Percentiles rank a stretch among this genome's conserved stretches.
Evolutionary conservation across 2,797 vertebrate genomes (phyloP).

Genomic region (Acropternis orthonyx): DNA sequence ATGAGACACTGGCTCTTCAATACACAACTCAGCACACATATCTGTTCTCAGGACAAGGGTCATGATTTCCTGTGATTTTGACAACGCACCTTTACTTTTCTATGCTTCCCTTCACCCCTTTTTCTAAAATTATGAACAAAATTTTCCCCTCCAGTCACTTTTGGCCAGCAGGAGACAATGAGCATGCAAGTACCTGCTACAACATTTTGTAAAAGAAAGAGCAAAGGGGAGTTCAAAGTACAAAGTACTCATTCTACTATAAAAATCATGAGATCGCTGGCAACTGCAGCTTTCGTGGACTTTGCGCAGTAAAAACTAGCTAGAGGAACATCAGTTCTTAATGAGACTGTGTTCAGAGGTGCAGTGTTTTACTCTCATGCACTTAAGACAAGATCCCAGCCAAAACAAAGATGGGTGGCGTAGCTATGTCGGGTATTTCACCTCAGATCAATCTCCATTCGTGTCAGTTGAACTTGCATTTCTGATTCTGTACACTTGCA

Average conservation of each 20-base stretch:
- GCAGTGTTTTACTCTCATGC: neutral
- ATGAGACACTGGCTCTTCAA: neutral
- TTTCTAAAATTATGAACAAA: neutral
- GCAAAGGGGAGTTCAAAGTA: neutral
- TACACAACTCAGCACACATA: neutral
- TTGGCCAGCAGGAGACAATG: neutral
- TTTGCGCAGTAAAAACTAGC: neutral
- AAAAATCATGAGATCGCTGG: neutral
- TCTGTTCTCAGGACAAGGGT: neutral
- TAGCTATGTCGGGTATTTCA: neutral
- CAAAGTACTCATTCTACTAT: neutral
- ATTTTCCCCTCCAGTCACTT: neutral
- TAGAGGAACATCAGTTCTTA: neutral
- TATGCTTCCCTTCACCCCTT: neutral
- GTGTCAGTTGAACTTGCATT: neutral
- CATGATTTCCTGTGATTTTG: neutral
- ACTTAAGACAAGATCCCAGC: neutral
- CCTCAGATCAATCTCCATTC: neutral
- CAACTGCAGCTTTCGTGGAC: neutral
- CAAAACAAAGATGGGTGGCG: neutral
- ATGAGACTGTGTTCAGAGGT: neutral
- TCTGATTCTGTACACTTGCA: neutral
- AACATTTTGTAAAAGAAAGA: neutral
- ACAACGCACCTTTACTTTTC: neutral
- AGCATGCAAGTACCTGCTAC: neutral